A percentile compares a stretch with the other conserved stretches of the same genome.
These are phyloP conservation scores for Hipparchia sbordonii DNA, from an alignment of 2,888 invertebrate species.

Conservation along the genomic window DNA sequence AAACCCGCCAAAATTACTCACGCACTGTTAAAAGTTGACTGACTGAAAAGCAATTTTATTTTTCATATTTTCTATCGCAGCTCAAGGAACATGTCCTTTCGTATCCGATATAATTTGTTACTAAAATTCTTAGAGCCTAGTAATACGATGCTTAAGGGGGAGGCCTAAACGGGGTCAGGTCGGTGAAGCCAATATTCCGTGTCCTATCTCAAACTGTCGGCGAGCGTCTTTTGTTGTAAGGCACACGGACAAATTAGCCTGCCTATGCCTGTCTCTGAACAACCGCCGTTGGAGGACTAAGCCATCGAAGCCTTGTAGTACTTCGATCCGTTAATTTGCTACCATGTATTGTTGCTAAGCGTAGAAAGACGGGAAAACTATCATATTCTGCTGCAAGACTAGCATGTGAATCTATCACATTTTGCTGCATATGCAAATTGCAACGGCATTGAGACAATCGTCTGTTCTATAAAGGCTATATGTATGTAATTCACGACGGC, in stretches of 20 bases:
- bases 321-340: constrained; percentile 5
- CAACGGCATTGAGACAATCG: too few species aligned
- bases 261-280: constrained; percentile 16
- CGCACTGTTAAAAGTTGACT: too few species aligned
- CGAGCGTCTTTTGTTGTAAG: constrained; percentile 35
- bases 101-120: background rate
- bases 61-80: too few species aligned
- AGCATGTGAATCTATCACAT: too few species aligned
- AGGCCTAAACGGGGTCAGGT: constrained; percentile 33
- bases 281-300: background rate
- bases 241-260: constrained; percentile 32
- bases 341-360: background rate
- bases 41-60: too few species aligned
- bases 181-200: constrained; percentile 30
- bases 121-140: background rate
- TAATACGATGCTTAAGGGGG: constrained; percentile 20
- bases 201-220: constrained; percentile 34
- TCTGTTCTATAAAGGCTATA: too few species aligned
- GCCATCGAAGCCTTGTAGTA: constrained; percentile 3
- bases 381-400: too few species aligned
- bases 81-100: background rate
- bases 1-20: too few species aligned
- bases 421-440: too few species aligned
- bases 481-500: too few species aligned
- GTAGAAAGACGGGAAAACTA: background rate